Base-by-base conservation (phyloP, 2,113 vertebrate species). In the Leptobrachium leishanense region DNA sequence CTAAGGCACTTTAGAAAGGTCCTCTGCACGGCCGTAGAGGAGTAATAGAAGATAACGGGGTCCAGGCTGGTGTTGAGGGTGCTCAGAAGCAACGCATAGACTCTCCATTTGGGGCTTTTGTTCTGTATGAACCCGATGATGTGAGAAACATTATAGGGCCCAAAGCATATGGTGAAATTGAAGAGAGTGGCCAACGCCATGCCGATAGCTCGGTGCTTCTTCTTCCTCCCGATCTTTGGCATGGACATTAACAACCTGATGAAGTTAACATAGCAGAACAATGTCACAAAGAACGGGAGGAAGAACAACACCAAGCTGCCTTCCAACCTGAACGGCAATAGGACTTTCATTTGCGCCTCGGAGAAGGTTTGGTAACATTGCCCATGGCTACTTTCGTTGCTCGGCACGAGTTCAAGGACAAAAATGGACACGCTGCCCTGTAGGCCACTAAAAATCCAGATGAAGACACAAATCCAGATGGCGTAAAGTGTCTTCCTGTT, bases 41-140 rank as follows among this genome's bases (percentile, higher is more conserved):
- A 96, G 74, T 96, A 92, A 76, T 97, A 97, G 86, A 97, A 96
- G 41, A 97, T 94, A 2, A 97, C 64, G 0, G 96, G 96, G 79
- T 97, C 96, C 9, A 97, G 85, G 41, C 92, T 92, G 41, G 95
- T 91, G 0, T 97, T 97, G 76, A 97, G 94, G 9, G 94, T 94
- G 80, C 94, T 95, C 81, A 91, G 86, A 0, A 97, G 85, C 82
- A 97, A 86, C 0, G 94, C 92, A 10, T 88, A 84, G 42, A 87
- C 84, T 40, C 95, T 86, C 96, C 96, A 97, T 0, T 0, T 0
- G 0, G 95, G 94, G 75, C 87, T 95, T 1, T 50, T 0, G 15
- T 74, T 59, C 0, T 50, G 82, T 41, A 89, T 41, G 42, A 84
- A 94, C 0, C 96, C 95, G 55, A 96, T 87, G 15, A 96, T 83